phyloP scores from a whole-genome alignment of 2,113 vertebrate genomes.

The Dromiciops gliroides region DNA sequence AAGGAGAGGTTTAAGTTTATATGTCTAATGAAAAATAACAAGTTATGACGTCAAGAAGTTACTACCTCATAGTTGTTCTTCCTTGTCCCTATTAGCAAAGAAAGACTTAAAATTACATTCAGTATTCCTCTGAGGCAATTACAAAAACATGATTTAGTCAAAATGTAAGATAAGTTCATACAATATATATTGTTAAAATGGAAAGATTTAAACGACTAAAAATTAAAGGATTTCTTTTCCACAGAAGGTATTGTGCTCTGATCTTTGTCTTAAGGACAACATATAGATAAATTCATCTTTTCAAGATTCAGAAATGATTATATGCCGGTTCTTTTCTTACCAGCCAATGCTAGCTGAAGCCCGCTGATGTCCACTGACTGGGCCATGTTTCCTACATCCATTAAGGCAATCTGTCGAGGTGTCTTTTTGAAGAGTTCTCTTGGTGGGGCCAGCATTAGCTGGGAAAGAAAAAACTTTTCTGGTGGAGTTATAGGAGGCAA shows the following conservation, averaged over 20 bases:
- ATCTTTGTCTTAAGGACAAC: background rate
- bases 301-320: background rate
- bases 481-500: constrained; percentile 96
- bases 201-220: background rate
- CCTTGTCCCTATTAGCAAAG: background rate
- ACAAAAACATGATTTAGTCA: constrained; percentile 4
- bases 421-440: constrained; percentile 99
- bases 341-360: constrained; percentile 95
- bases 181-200: background rate
- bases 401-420: constrained; percentile 94
- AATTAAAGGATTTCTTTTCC: background rate
- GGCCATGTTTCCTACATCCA: constrained; percentile 93
- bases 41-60: background rate
- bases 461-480: constrained; percentile 98
- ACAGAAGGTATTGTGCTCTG: background rate
- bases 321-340: constrained; percentile 74
- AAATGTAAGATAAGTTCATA: constrained; percentile 3
- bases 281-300: background rate
- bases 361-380: constrained; percentile 97
- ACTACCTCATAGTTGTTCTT: background rate
- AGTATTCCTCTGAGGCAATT: constrained; percentile 24
- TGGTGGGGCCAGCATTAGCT: constrained; percentile 97
- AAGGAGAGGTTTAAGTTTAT: background rate
- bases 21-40: background rate
- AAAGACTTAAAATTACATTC: constrained; percentile 12